A percentile compares a stretch with the other conserved stretches of the same genome.
Evolutionary conservation across 2,888 invertebrate species (phyloP).

Genomic region (Podabrus alpinus): DNA sequence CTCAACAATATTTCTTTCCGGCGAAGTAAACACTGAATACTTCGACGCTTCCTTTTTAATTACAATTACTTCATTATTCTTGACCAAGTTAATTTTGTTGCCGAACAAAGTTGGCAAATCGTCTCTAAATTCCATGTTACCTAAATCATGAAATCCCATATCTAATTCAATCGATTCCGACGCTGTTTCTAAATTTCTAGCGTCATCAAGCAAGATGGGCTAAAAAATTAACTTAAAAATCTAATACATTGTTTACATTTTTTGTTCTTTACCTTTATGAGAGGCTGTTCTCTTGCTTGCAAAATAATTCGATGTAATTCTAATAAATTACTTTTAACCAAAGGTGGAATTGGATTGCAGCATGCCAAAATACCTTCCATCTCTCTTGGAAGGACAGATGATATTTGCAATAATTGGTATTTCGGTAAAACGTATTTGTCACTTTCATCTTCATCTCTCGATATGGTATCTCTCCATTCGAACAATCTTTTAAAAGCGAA

Average conservation of each 20-base stretch:
- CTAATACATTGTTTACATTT: constrained; percentile 10
- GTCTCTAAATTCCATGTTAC: constrained; percentile 60
- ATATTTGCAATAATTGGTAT: constrained; percentile 91
- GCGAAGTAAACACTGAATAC: constrained; percentile 42
- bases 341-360: constrained; percentile 90
- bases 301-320: constrained; percentile 69
- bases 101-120: constrained; percentile 61
- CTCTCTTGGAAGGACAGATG: constrained; percentile 86
- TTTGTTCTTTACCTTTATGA: constrained; percentile 61
- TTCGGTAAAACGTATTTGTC: constrained; percentile 89
- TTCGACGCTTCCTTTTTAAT: constrained; percentile 39
- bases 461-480: constrained; percentile 85
- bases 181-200: constrained; percentile 47
- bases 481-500: constrained; percentile 80
- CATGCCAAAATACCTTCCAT: constrained; percentile 91
- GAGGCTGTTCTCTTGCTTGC: constrained; percentile 70
- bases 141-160: constrained; percentile 65
- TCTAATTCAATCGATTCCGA: constrained; percentile 53
- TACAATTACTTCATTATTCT: constrained; percentile 3
- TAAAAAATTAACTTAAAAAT: constrained; percentile 40
- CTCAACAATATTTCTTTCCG: constrained; percentile 22
- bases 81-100: constrained; percentile 2
- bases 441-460: constrained; percentile 90
- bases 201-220: constrained; percentile 58
- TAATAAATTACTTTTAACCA: constrained; percentile 60